Base-by-base conservation (phyloP, 37 sponge, comb jelly and placozoan species). In the Eunapius fragilis region DNA sequence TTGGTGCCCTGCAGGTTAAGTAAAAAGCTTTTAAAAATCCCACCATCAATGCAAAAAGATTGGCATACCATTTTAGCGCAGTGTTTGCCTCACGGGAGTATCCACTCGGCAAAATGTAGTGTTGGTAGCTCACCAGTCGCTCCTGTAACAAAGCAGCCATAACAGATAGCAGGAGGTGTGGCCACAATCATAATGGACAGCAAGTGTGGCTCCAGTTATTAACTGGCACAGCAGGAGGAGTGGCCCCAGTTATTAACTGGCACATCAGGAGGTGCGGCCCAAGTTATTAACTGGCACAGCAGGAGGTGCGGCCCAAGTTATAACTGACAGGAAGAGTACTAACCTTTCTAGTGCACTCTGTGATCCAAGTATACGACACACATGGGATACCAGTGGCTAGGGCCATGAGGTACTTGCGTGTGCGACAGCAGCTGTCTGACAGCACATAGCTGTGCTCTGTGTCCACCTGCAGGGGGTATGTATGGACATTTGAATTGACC, bases 381-480 rank as follows among this genome's bases (percentile, higher is more conserved):
- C 90, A 89, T 19, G 93, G 93, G 14, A 93, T 28, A 10, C 84
- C 90, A 68, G 81, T 78, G 19, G 93, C 93, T 75, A 93, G 67
- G 6, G 81, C 86, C 0, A 83, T 19, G 30, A 93, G 90, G 67
- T 87, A 93, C 72, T 93, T 93, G 31, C 50, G 35, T 41, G 89
- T 93, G 0, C 87, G 49, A 45, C 93, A 89, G 47, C 37, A 80
- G 25, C 26, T 50, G 31, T 93, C 90, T 25, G 93, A 88, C 26
- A 92, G 26, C 3, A 89, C 74, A 71, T 78, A 89, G 47, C 25
- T 34, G 28, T 30, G 28, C 28, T 25, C 26, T 30, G 71, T 70
- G 31, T 48, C 26, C 71, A 83, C 83, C 47, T 74, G 50, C 76
- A 75, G 76, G 3, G 76, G 3, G 9, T 11, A 75, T 9, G 31